phyloP scores from a whole-genome alignment of 2,888 invertebrate genomes.

The Aricia artaxerxes region DNA sequence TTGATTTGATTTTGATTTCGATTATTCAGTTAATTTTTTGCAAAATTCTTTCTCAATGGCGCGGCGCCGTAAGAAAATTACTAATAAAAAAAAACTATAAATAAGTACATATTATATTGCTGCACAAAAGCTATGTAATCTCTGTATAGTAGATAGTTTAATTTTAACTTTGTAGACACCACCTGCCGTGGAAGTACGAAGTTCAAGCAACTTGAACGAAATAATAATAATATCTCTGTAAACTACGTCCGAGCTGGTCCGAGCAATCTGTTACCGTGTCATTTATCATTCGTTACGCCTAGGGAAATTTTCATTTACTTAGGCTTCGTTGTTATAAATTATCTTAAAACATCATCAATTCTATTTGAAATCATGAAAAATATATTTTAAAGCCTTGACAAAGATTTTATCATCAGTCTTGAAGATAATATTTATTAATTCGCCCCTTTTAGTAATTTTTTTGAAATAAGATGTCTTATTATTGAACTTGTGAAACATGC shows the following conservation, averaged over 20 bases:
- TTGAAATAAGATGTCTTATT: too few species aligned
- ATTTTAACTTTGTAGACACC: constrained; percentile 5
- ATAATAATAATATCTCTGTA: constrained; percentile 13
- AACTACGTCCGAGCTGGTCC: not conserved
- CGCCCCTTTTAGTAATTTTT: too few species aligned
- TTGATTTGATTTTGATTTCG: too few species aligned
- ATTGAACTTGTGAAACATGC: too few species aligned
- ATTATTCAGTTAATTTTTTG: too few species aligned
- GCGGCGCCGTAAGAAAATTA: too few species aligned
- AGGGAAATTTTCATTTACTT: not conserved
- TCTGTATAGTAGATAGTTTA: not conserved
- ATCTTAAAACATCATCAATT: constrained; percentile 4
- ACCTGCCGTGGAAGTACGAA: not conserved
- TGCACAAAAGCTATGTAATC: not conserved
- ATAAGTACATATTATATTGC: too few species aligned
- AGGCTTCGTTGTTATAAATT: not conserved
- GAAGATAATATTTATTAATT: too few species aligned
- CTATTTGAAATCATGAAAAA: not conserved
- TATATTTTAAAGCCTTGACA: not conserved
- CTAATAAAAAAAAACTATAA: too few species aligned
- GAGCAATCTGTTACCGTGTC: constrained; percentile 1
- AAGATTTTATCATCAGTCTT: not conserved
- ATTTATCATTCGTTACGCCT: constrained; percentile 5
- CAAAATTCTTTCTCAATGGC: too few species aligned
- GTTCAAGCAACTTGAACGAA: not conserved